Base-by-base conservation (phyloP, 2,888 invertebrate genomes). In the Melanotus villosus region DNA sequence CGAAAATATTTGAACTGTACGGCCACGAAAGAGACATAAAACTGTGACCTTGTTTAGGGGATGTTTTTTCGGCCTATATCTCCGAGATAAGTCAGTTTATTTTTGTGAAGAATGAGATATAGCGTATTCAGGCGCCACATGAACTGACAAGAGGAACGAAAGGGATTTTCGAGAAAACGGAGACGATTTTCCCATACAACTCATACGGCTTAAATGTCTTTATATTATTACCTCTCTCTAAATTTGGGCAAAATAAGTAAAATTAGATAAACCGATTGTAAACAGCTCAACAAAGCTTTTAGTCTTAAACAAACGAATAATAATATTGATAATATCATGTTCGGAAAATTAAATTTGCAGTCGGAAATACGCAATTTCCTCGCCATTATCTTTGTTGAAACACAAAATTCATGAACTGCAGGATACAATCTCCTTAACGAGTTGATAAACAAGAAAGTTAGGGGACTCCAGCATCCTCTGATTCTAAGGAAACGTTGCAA, bases 41-140 rank as follows among this genome's bases (percentile, higher is more conserved):
- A 70, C 75, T 65, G 65, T 78, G 80, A 80, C 81, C 82, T 81
- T 81, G 81, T 81, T 81, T 78, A 74, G 76, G 79, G 79, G 77
- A 77, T 81, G 80, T 81, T 81, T 82, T 82, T 83, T 80, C 82
- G 80, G 78, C 80, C 82, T 80, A 82, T 78, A 81, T 82, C 78
- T 70, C 62, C 71, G 68, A 80, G 82, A 82, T 81, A 82, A 83
- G 82, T 82, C 81, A 78, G 80, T 81, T 81, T 83, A 82, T 82
- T 83, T 82, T 81, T 80, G 80, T 77, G 76, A 74, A 73, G 80
- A 80, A 82, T 82, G 82, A 83, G 80, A 81, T 82, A 83, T 80
- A 76, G 80, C 78, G 75, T 76, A 77, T 78, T 73, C 77, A 78
- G 80, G 80, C 80, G 82, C 81, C 81, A 81, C 79, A 80, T 78